phyloP scores from a whole-genome alignment of 2,113 vertebrate genomes.

The Ancistrus triradiatus region DNA sequence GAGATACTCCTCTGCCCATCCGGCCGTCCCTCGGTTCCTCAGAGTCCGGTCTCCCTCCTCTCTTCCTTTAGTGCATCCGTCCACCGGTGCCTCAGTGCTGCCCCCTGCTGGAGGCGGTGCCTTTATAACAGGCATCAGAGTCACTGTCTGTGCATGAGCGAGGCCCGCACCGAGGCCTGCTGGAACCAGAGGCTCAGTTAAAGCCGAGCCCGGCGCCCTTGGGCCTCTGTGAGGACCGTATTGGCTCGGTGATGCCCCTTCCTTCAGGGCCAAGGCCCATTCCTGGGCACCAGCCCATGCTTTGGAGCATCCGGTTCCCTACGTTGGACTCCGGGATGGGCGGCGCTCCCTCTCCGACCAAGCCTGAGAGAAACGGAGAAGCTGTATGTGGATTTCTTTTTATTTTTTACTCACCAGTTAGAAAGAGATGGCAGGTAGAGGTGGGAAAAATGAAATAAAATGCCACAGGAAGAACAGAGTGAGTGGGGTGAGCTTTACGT shows the following conservation, averaged over 20 bases:
- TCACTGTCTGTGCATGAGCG: neutral
- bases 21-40: neutral
- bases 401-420: too few relatives aligned
- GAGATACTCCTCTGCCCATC: neutral
- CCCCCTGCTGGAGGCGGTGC: constrained; percentile 8
- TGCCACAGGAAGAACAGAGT: too few relatives aligned
- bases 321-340: constrained; percentile 89
- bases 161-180: neutral
- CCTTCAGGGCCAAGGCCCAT: constrained; percentile 89
- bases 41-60: neutral
- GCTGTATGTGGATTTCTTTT: too few relatives aligned
- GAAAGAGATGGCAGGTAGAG: too few relatives aligned
- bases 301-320: constrained; percentile 93
- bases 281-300: constrained; percentile 93
- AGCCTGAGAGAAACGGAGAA: constrained; percentile 62
- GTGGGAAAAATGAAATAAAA: too few relatives aligned
- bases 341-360: constrained; percentile 81
- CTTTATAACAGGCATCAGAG: neutral
- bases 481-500: too few relatives aligned
- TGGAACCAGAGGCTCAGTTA: constrained; percentile 74
- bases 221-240: constrained; percentile 86
- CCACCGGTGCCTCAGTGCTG: constrained; percentile 14
- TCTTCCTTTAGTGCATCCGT: neutral
- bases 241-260: constrained; percentile 87
- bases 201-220: constrained; percentile 91